phyloP scores from a whole-genome alignment of 2,888 invertebrate species.

The Drosophila atripex region DNA sequence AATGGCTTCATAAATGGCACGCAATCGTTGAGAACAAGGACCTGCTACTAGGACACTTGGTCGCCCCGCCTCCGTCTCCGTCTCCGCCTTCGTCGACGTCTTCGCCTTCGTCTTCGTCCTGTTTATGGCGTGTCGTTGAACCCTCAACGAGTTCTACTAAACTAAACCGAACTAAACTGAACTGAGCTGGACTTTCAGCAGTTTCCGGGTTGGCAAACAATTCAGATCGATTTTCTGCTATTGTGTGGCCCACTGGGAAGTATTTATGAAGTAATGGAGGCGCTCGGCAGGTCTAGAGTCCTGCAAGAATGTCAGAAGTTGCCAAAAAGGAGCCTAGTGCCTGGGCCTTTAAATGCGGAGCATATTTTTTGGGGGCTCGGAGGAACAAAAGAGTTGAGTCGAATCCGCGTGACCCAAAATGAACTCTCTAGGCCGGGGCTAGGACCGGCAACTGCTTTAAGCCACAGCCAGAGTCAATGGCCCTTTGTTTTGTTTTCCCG shows the following conservation, averaged over 20 bases:
- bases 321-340: not conserved
- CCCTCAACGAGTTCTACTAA: constrained; percentile 26
- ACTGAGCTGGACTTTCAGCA: constrained; percentile 25
- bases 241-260: constrained; percentile 15
- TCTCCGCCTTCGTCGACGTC: not conserved
- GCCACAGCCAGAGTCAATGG: constrained; percentile 33
- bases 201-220: constrained; percentile 46
- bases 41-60: constrained; percentile 24
- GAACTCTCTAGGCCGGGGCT: constrained; percentile 27
- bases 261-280: constrained; percentile 26
- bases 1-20: constrained; percentile 61
- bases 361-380: not conserved
- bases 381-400: constrained; percentile 10
- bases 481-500: constrained; percentile 39
- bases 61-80: constrained; percentile 9
- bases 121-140: constrained; percentile 61
- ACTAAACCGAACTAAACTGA: constrained; percentile 11
- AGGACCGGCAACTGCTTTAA: constrained; percentile 6
- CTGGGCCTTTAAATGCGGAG: not conserved
- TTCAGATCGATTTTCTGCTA: constrained; percentile 40
- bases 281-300: not conserved
- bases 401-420: constrained; percentile 38
- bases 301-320: constrained; percentile 4
- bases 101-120: not conserved
- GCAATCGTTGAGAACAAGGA: constrained; percentile 54